Evolutionary conservation across 2,888 invertebrate species (phyloP), one percentile per base, ranked within the genome.

Genomic region (Orgyia antiqua): DNA sequence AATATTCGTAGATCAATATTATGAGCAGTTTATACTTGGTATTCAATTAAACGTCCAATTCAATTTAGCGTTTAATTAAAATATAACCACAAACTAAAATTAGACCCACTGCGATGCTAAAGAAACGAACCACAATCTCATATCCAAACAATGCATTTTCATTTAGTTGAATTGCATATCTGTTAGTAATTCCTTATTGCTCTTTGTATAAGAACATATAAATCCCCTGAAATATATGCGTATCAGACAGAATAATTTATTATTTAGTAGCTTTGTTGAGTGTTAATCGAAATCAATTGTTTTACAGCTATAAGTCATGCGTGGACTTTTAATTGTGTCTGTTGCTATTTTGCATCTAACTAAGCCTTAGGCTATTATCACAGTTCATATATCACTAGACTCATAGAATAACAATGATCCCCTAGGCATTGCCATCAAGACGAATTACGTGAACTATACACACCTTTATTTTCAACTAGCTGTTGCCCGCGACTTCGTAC

Each of bases 261-360:
- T 66, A 73, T 69, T 70, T 74, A 68, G 74, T 69, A 74, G 71
- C 72, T 63, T 69, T 70, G 71, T 65, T 61, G 71, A 69, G 70
- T 70, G 69, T 74, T 80, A 82, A 82, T 82, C 70, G 76, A 79
- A 78, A 72, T 71, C 82, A 77, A 83, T 84, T 83, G 84, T 82
- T 83, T 73, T 64, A 59, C 52, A 29, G 66, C 72, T 57, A 69
- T 84, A 83, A 82, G 58, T 82, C 77, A 75, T 71, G 53, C 56
- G 60, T 58, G 51, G 58, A 55, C 57, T 65, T 73, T 82, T 82
- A 82, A 82, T 83, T 80, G 76, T 78, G 74, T 63, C 65, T 74
- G 65, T 68, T 60, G 60, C 61, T 65, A 61, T 67, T 58, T 58
- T 68, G 57, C 59, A 62, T 67, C 60, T 53, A 42, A 15, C 15